Evolutionary conservation across 2,888 invertebrate species (phyloP).

Genomic region (Meteorus colon): DNA sequence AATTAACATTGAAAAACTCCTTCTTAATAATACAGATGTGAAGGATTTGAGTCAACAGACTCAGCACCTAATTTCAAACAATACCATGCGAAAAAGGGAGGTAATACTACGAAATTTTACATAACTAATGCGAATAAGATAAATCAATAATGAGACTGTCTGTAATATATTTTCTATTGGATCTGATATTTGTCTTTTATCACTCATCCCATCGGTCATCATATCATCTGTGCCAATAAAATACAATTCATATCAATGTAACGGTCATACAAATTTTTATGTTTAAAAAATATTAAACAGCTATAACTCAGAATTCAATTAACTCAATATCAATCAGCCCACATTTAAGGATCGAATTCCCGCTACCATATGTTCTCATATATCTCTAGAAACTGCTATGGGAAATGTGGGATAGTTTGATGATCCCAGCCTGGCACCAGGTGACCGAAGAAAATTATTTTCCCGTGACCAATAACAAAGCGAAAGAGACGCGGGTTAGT

Average conservation of each 20-base stretch:
- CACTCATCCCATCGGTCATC: neutral
- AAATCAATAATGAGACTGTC: too few species aligned
- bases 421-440: neutral
- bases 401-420: neutral
- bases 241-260: neutral
- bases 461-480: conserved; percentile 22
- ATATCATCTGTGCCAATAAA: neutral
- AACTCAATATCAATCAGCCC: conserved; percentile 26
- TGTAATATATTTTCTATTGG: too few species aligned
- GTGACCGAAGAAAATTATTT: conserved; percentile 16
- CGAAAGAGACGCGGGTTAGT: neutral
- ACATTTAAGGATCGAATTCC: conserved; percentile 26
- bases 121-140: too few species aligned
- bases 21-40: neutral
- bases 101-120: too few species aligned
- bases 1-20: neutral
- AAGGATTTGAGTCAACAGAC: too few species aligned
- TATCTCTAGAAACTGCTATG: neutral
- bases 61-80: too few species aligned
- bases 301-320: neutral
- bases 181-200: too few species aligned
- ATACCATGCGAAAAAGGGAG: too few species aligned
- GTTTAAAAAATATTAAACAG: neutral
- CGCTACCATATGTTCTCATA: conserved; percentile 25
- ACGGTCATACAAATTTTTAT: neutral